Evolutionary conservation across 2,797 vertebrate species (phyloP).

Genomic region (Artibeus jamaicensis): DNA sequence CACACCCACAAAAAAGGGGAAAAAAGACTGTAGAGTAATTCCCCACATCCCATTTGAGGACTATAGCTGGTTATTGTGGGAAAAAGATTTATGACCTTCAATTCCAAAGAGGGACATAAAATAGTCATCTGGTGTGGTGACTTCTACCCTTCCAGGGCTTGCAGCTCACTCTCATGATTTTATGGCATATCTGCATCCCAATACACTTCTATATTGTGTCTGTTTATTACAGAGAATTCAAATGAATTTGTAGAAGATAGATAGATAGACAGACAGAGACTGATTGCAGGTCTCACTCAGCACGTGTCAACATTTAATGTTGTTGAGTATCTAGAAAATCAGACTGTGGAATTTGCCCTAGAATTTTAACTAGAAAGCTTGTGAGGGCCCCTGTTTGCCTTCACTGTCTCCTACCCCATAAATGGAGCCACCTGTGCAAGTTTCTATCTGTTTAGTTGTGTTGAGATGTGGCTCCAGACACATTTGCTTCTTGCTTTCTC

Average conservation of each 20-base stretch:
- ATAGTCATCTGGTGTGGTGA: neutral
- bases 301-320: neutral
- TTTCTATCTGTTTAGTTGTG: neutral
- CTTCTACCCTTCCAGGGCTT: neutral
- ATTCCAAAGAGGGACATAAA: conserved; percentile 4
- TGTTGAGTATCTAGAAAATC: neutral
- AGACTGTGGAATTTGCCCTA: neutral
- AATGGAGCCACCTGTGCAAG: neutral
- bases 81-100: conserved; percentile 13
- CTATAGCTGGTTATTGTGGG: conserved; percentile 4
- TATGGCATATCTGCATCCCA: neutral
- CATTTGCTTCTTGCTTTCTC: neutral
- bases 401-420: neutral
- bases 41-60: neutral
- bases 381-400: neutral
- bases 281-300: neutral
- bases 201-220: neutral
- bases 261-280: neutral
- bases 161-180: neutral
- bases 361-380: neutral
- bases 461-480: neutral
- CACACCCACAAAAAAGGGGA: neutral
- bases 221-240: neutral
- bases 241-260: neutral
- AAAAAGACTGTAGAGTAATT: neutral